phyloP scores from a whole-genome alignment of 1,140 invertebrate genomes.

The Ladona fulva region DNA sequence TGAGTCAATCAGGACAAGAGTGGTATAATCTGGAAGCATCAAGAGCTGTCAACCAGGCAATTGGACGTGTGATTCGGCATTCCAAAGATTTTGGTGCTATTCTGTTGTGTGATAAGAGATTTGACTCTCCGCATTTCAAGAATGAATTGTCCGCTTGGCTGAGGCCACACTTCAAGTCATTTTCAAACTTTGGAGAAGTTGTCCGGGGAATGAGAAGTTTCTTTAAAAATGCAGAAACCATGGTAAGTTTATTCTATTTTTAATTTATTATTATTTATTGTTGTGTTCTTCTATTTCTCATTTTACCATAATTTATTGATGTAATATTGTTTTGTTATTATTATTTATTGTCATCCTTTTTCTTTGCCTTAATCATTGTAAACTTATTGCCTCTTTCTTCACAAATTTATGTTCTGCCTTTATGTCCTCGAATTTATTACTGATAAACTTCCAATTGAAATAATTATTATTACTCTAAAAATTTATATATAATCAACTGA shows the following conservation, averaged over 20 bases:
- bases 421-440: too few relatives aligned
- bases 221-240: slow-evolving; percentile 60
- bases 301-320: too few relatives aligned
- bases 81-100: slow-evolving; percentile 91
- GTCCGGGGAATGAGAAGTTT: slow-evolving; percentile 65
- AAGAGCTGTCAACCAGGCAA: slow-evolving; percentile 95
- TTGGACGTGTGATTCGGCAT: slow-evolving; percentile 93
- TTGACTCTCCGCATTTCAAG: slow-evolving; percentile 56
- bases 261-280: too few relatives aligned
- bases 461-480: too few relatives aligned
- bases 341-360: too few relatives aligned
- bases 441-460: too few relatives aligned
- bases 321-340: too few relatives aligned
- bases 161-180: slow-evolving; percentile 56
- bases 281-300: too few relatives aligned
- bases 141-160: slow-evolving; percentile 76
- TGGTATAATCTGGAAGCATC: slow-evolving; percentile 95
- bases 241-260: slow-evolving; percentile 39
- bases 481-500: too few relatives aligned
- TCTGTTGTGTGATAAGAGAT: slow-evolving; percentile 78
- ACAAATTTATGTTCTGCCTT: too few relatives aligned
- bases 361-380: too few relatives aligned
- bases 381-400: too few relatives aligned
- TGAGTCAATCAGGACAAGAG: slow-evolving; percentile 61
- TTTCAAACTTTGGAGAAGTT: slow-evolving; percentile 58